Base-by-base conservation (phyloP, 2,797 vertebrate genomes). In the Linurgus olivaceus region DNA sequence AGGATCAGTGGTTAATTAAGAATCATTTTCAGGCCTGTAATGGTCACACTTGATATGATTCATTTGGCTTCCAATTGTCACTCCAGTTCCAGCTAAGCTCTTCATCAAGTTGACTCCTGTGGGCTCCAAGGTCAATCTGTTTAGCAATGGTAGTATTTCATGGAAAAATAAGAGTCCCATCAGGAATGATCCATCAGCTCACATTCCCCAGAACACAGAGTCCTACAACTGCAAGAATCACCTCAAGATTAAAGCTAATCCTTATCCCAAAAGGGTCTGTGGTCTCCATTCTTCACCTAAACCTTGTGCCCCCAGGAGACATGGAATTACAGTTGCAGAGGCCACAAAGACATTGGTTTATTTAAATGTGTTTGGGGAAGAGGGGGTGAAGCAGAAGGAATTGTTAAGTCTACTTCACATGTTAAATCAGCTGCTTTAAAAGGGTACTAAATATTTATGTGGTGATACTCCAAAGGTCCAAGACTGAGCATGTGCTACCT, bases 1-100 rank as follows among this genome's bases (percentile, higher is more conserved):
- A 98, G 98, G 98, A 98, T 98, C 97, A 97, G 88, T 97, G 97
- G 98, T 98, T 99, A 98, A 99, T 98, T 98, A 98, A 97, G 97
- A 97, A 97, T 96, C 85, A 95, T 98, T 97, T 98, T 98, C 97
- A 98, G 98, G 93, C 95, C 97, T 96, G 91, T 97, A 97, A 97
- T 98, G 98, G 98, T 98, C 98, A 98, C 98, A 97, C 97, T 97
- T 98, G 98, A 98, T 97, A 96, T 97, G 98, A 98, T 98, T 98
- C 98, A 98, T 97, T 97, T 96, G 97, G 97, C 98, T 97, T 96
- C 96, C 97, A 97, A 98, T 97, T 97, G 98, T 98, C 98, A 95
- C 96, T 97, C 95, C 72, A 93, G 97, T 97, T 98, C 96, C 97
- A 96, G 96, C 98, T 98, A 98, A 99, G 98, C 98, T 97, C 94